Evolutionary conservation across 2,113 vertebrate genomes (phyloP), one percentile per base, ranked within the genome.

Genomic region (Thermophis baileyi): DNA sequence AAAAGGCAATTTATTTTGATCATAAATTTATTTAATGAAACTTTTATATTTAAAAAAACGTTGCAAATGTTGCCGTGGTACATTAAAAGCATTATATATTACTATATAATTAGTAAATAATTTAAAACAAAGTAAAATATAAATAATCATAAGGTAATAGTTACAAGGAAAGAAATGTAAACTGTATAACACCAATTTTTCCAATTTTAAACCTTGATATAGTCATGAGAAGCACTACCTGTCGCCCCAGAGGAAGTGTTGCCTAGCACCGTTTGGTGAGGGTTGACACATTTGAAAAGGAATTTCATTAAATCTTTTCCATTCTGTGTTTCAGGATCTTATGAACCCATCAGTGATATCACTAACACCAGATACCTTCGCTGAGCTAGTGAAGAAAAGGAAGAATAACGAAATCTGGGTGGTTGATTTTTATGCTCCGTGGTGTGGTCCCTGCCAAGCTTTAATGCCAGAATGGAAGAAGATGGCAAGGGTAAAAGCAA

Each of bases 401-500:
- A 98, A 98, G 91, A 93, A 91, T 47, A 97, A 98, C 0, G 98
- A 99, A 94, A 95, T 97, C 49, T 99, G 99, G 99, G 98, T 98
- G 94, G 98, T 99, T 93, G 99, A 99, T 95, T 99, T 99, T 97
- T 99, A 99, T 0, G 99, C 99, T 88, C 99, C 99, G 0, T 99
- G 99, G 99, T 99, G 99, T 92, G 99, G 99, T 88, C 99, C 99
- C 1, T 99, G 99, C 94, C 99, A 99, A 96, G 98, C 98, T 57
- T 97, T 99, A 96, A 97, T 99, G 97, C 99, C 99, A 10, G 99
- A 99, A 94, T 99, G 99, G 99, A 99, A 99, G 96, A 98, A 98
- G 94, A 99, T 99, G 99, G 99, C 99, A 85, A 97, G 99, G 98
- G 99, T 99, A 98, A 50, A 86, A 63, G 92, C 40, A 89, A 97